These are phyloP conservation scores for Acropternis orthonyx DNA, from an alignment of 2,797 vertebrate species.

Conservation along the genomic window DNA sequence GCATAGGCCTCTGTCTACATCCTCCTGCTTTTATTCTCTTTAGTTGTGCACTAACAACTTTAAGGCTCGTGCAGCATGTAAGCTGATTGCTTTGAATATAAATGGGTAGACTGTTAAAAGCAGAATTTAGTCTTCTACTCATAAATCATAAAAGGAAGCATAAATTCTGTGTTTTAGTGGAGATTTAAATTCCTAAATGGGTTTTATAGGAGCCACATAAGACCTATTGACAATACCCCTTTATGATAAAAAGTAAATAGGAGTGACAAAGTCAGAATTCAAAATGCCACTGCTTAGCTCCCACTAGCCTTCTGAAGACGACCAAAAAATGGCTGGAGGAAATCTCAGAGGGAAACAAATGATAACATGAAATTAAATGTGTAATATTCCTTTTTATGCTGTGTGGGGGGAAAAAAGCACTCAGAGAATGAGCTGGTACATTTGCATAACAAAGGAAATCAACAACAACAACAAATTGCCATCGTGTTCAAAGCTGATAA, in stretches of 20 bases:
- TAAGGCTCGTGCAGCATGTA: conserved; percentile 19
- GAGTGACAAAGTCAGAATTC: conserved; percentile 67
- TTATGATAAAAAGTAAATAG: conserved; percentile 73
- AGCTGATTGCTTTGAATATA: conserved; percentile 60
- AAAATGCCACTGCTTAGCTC: conserved; percentile 40
- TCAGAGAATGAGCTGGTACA: conserved; percentile 53
- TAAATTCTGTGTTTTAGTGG: conserved; percentile 64
- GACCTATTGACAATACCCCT: conserved; percentile 68
- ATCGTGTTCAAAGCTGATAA: conserved; percentile 75
- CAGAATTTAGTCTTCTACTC: conserved; percentile 54
- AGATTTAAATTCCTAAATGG: conserved; percentile 72
- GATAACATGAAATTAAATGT: conserved; percentile 72
- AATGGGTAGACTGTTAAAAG: conserved; percentile 56
- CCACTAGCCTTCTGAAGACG: not conserved
- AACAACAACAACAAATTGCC: conserved; percentile 82
- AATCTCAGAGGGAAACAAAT: conserved; percentile 48
- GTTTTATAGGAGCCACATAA: conserved; percentile 69
- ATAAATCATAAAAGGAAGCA: conserved; percentile 69
- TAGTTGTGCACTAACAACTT: conserved; percentile 43
- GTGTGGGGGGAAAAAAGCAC: conserved; percentile 16
- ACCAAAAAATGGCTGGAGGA: conserved; percentile 42
- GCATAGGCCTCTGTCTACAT: conserved; percentile 9
- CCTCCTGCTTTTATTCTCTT: conserved; percentile 28
- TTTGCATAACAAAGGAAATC: conserved; percentile 83
- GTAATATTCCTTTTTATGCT: conserved; percentile 65